Base-by-base conservation (phyloP, 2,888 invertebrate species). In the Chymomyza amoena region DNA sequence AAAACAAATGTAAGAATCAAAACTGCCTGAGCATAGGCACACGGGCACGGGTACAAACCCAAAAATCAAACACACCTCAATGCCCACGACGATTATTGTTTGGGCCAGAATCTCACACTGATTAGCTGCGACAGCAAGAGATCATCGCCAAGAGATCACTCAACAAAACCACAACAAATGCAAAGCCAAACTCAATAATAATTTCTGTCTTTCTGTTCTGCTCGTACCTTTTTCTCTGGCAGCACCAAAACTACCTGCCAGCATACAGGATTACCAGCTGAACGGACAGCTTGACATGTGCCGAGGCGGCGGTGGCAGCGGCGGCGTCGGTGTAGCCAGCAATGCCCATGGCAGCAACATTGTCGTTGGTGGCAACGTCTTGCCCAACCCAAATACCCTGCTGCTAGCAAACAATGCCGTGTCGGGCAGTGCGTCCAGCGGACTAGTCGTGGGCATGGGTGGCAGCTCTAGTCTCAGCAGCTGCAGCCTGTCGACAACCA, bases 191-290 rank as follows among this genome's bases (percentile, higher is more conserved):
- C 59, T 72, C 71, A 79, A 77, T 75, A 76, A 80, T 66, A 66
- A 76, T 68, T 76, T 75, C 45, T 18, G 32, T 45, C 61, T 66
- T 72, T 69, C 59, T 72, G 51, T 62, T 52, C 61, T 50, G 62
- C 73, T 64, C 67, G 36, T 51, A 15, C 18, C n/a, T 32, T 54
- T 66, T 50, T 25, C 32, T 39, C 64, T 93, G 93, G 68, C 93
- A 95, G 95, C 92, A 78, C 93, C 95, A 75, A 95, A 95, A 92
- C 92, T 95, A 89, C 91, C 93, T 81, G 93, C 94, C 92, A 86
- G 87, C 79, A 86, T 94, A 80, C 93, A 92, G 93, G 84, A 94
- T 92, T 92, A 93, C 92, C 90, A 90, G 78, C 81, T 91, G 77
- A 90, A 87, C 75, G 91, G 90, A 79, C 89, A 91, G 77, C 80